Base-by-base conservation (phyloP, 2,797 vertebrate species). In the Oryzias sinensis region DNA sequence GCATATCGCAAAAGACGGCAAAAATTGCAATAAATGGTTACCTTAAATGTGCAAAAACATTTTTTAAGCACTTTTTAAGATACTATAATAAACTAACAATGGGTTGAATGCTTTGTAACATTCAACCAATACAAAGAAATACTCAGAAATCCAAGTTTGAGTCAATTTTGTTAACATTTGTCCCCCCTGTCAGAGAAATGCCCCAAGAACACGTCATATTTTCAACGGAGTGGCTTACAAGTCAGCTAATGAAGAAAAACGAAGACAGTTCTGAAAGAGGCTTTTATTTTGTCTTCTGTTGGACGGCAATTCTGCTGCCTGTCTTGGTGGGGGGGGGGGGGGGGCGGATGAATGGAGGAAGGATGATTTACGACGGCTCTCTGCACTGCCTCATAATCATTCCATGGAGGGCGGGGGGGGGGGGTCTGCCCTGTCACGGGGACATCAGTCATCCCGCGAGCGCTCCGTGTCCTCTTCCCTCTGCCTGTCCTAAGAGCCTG, bases 291-390 rank as follows among this genome's bases (percentile, higher is more conserved):
- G 43, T 57, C 51, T 67, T 69, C 71, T 37, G 56, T 61, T 75
- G 27, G 27, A 27, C 27, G 7, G 6, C 6, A 3, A 70, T 47
- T 57, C 60, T 62, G 52, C 48, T 56, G 52, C 25, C 68, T 70
- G 65, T 20, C 69, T 72, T 79, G 56, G 50, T 70, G 83, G 64
- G 48, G 65, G 63, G 53, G 49, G 20, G 59, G 20, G 59, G 65
- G 69, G 51, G 76, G 80, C 75, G 82, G 86, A 84, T 74, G 60
- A 68, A 72, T 51, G 68, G 74, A 62, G 66, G 72, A 74, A 53
- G 59, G 68, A 72, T 89, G 86, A 88, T 86, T 89, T 85, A 88
- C 59, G 8, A 79, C 5, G 55, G 68, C 78, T 85, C 82, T 82
- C 72, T 43, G 66, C 64, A 60, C 75, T 72, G 75, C 83, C 86